These are phyloP conservation scores for Chromoteleia sp. DNA, from an alignment of 2,888 invertebrate genomes.

Conservation along the genomic window DNA sequence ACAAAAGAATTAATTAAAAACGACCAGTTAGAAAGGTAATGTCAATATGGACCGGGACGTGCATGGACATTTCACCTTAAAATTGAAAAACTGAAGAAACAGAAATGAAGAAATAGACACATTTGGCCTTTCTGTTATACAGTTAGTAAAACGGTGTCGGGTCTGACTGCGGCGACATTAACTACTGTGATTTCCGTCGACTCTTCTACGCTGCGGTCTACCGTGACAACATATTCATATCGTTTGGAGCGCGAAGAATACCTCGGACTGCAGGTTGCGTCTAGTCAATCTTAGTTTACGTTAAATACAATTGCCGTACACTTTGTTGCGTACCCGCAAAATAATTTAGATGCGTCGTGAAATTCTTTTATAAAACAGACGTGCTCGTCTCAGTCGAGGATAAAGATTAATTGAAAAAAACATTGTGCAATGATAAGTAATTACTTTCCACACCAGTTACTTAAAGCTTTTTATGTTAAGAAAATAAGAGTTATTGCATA, in stretches of 20 bases:
- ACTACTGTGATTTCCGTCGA: conserved; percentile 32
- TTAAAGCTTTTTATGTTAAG: conserved; percentile 14
- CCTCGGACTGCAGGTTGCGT: conserved; percentile 13
- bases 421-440: conserved; percentile 22
- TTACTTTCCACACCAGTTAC: conserved; percentile 26
- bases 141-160: conserved; percentile 17
- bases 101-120: no score
- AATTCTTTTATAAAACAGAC: neutral
- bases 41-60: no score
- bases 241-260: conserved; percentile 15
- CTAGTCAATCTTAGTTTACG: conserved; percentile 2
- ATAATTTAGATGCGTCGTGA: conserved; percentile 22
- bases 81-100: no score
- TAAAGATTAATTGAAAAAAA: conserved; percentile 36
- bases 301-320: conserved; percentile 4
- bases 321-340: conserved; percentile 14
- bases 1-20: no score
- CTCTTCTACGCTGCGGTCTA: conserved; percentile 31
- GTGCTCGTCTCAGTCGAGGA: neutral
- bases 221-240: conserved; percentile 33
- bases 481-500: conserved; percentile 17
- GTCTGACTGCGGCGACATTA: conserved; percentile 33
- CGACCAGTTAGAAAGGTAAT: no score
- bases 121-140: no score
- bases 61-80: no score